Conservation (phyloP, 2,797 vertebrate species). For the Sandelia bainsii region DNA sequence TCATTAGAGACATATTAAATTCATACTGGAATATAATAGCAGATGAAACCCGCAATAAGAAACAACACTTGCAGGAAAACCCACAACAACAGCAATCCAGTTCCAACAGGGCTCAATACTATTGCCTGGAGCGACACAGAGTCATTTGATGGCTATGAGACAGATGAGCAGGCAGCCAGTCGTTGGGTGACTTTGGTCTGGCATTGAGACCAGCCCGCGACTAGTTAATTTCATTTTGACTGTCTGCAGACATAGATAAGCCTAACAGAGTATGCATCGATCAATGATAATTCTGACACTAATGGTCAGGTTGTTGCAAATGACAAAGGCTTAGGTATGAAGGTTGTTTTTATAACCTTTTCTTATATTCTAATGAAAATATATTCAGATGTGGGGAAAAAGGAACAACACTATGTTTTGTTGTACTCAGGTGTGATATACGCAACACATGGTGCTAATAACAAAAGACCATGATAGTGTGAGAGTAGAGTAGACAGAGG, state of each 20-base stretch:
- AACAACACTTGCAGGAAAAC: not conserved
- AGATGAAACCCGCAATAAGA: not conserved
- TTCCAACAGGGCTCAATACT: not conserved
- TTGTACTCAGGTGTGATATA: not conserved
- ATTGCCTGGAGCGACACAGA: conserved; percentile 5
- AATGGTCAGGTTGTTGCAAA: conserved; percentile 42
- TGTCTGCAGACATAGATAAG: conserved; percentile 59
- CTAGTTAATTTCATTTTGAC: conserved; percentile 61
- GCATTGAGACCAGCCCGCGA: conserved; percentile 51
- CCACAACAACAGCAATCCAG: not conserved
- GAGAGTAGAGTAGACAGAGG: not conserved
- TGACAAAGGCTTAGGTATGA: conserved; percentile 29
- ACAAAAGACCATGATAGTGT: not conserved
- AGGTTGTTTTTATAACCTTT: conserved; percentile 8
- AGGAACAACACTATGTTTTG: not conserved
- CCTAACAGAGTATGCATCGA: conserved; percentile 46
- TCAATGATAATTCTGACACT: conserved; percentile 59
- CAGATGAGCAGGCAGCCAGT: conserved; percentile 26
- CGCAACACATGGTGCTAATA: not conserved
- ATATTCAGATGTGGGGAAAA: not conserved
- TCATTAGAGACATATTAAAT: conserved; percentile 1
- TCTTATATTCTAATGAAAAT: not conserved
- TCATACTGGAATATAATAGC: not conserved
- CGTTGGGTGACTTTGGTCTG: conserved; percentile 61
- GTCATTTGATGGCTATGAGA: not conserved